These are phyloP conservation scores for Synanthedon myopaeformis DNA, from an alignment of 2,888 invertebrate genomes.

Conservation along the genomic window DNA sequence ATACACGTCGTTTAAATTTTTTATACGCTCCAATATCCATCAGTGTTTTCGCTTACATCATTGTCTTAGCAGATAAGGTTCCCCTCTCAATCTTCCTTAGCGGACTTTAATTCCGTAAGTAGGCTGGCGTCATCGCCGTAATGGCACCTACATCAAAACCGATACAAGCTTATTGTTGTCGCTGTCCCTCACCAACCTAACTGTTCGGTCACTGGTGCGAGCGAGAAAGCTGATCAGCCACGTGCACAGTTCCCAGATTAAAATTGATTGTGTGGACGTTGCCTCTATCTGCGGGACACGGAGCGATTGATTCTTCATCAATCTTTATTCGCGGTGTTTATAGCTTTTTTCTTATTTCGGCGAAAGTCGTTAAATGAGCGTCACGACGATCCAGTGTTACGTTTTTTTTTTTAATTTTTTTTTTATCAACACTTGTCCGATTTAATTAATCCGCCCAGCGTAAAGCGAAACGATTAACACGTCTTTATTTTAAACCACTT, in stretches of 20 bases:
- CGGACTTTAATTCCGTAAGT: conserved; percentile 63
- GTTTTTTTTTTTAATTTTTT: conserved; percentile 6
- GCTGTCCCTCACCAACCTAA: conserved; percentile 22
- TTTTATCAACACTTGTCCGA: conserved; percentile 2
- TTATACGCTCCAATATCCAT: conserved; percentile 40
- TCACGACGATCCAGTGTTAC: conserved; percentile 7
- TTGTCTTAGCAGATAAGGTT: conserved; percentile 58
- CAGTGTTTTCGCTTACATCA: conserved; percentile 60
- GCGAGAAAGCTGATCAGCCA: conserved; percentile 23
- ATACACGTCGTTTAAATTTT: conserved; percentile 17
- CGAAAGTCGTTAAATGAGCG: conserved; percentile 13
- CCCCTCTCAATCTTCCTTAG: conserved; percentile 63
- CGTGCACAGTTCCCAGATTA: conserved; percentile 57
- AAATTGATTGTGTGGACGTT: conserved; percentile 64
- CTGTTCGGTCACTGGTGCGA: conserved; percentile 10
- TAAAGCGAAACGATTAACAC: too few species aligned
- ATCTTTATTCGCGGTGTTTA: conserved; percentile 62
- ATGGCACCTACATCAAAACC: conserved; percentile 47
- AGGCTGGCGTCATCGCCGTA: conserved; percentile 53
- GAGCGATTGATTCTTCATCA: conserved; percentile 66
- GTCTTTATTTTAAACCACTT: too few species aligned
- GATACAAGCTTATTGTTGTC: conserved; percentile 30
- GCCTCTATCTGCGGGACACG: conserved; percentile 54
- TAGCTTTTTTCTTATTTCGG: conserved; percentile 27
- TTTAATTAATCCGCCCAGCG: conserved; percentile 4